Percentiles rank a stretch among this genome's conserved stretches.
Evolutionary conservation across 2,797 vertebrate species (phyloP).

Genomic region (Poecilia gillii): DNA sequence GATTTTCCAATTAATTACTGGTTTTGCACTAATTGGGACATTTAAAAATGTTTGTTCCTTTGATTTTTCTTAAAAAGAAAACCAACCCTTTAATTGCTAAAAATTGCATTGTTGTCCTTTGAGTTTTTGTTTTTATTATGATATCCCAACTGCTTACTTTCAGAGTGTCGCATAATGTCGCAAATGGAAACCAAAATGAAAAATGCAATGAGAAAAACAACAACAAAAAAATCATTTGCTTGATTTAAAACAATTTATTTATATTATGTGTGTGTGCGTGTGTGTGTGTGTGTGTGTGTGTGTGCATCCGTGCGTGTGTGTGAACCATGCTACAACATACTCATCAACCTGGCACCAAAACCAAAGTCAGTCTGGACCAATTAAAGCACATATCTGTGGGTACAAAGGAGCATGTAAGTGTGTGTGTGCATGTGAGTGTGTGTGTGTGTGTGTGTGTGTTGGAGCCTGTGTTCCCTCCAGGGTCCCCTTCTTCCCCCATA

Average conservation of each 20-base stretch:
- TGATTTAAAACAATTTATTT: not conserved
- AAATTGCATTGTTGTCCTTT: not conserved
- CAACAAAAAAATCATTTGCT: constrained; percentile 7
- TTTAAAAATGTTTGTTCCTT: not conserved
- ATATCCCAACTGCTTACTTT: not conserved
- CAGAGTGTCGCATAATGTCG: not conserved
- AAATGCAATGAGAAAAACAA: constrained; percentile 8
- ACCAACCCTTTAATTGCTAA: not conserved
- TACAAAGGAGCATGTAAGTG: constrained; percentile 25
- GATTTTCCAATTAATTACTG: not conserved
- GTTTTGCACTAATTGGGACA: not conserved
- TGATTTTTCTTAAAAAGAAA: not conserved
- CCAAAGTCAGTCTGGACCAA: constrained; percentile 66
- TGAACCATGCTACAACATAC: constrained; percentile 42
- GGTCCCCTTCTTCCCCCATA: constrained; percentile 12
- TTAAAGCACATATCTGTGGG: constrained; percentile 62
- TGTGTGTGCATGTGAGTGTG: constrained; percentile 4
- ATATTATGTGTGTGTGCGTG: not conserved
- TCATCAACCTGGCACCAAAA: constrained; percentile 46
- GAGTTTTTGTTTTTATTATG: not conserved
- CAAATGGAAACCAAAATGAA: constrained; percentile 14
- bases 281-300: constrained; percentile 8
- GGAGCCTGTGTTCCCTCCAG: constrained; percentile 29
- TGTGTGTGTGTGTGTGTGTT: not conserved
- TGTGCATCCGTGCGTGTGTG: constrained; percentile 17